Base-by-base conservation (phyloP, 2,113 vertebrate species). In the Dromiciops gliroides region DNA sequence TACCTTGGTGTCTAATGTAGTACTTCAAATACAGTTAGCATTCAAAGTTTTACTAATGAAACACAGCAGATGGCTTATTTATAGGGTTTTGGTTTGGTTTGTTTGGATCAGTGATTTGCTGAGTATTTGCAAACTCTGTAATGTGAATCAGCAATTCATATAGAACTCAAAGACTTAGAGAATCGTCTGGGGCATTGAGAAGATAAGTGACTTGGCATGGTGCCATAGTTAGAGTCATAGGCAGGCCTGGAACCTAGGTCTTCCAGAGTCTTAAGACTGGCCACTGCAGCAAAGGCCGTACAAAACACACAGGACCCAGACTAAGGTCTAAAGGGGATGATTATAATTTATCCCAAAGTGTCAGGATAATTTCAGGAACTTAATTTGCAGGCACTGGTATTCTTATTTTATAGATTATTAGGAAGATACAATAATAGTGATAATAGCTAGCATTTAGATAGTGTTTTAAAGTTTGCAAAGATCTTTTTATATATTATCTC, bases 381-480 rank as follows among this genome's bases (percentile, higher is more conserved):
- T 56, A 24, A 12, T 83, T 94, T 94, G 95, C 95, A 91, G 83
- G 44, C 44, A 28, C 3, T 50, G 53, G 28, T 37, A 5, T 90
- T 95, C 94, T 96, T 93, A 92, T 94, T 90, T 60, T 89, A 44
- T 19, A 47, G 90, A 92, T 48, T 93, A 67, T 94, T 50, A 94
- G 31, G 37, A 28, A 37, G 56, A 60, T 12, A 31, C 56, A 60
- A 12, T 31, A 60, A 31, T 60, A 60, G 31, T 60, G 53, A 7
- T 37, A 37, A 60, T 60, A 60, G 9, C 2, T 60, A 60, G 26
- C 9, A 28, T 60, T 60, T 11, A 31, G 11, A 28, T 31, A 60
- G 56, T 60, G 28, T 31, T 60, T 31, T 60, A 31, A 60, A 14
- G 10, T 60, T 60, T 60, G 56, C 56, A 37, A 67, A 67, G 28